Conservation (phyloP, 2,113 vertebrate species). For the Pituophis catenifer region DNA sequence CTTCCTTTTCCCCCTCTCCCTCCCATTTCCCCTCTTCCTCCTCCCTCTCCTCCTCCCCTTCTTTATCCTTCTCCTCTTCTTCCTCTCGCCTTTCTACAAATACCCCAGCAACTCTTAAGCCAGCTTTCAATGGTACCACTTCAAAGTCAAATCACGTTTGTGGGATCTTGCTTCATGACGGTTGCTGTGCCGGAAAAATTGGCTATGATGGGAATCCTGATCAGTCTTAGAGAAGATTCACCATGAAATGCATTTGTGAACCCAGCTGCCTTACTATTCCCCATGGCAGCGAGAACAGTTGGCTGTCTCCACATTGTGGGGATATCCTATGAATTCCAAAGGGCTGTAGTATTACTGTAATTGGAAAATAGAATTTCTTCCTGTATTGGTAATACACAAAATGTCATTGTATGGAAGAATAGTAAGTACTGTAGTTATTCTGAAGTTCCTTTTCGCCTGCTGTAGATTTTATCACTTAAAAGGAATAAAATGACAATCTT, state of each 20-base stretch:
- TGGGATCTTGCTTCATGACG: neutral
- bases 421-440: neutral
- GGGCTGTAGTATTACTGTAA: neutral
- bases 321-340: neutral
- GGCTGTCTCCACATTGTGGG: neutral
- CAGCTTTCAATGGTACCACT: neutral
- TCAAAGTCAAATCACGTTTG: neutral
- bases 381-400: neutral
- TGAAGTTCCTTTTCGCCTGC: neutral
- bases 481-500: neutral
- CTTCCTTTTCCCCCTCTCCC: too few species aligned
- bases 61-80: too few species aligned
- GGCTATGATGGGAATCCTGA: neutral
- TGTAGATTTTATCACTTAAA: neutral
- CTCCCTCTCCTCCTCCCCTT: too few species aligned
- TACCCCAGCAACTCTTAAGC: neutral
- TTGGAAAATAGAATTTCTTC: neutral
- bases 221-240: neutral
- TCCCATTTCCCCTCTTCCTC: too few species aligned
- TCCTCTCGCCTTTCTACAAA: neutral
- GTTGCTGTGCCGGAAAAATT: neutral
- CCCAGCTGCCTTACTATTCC: neutral
- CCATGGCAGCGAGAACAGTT: neutral
- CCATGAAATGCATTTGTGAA: neutral
- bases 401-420: neutral